Base-by-base conservation (phyloP, 2,888 invertebrate genomes). In the Gastracanthus pulcherrimus region DNA sequence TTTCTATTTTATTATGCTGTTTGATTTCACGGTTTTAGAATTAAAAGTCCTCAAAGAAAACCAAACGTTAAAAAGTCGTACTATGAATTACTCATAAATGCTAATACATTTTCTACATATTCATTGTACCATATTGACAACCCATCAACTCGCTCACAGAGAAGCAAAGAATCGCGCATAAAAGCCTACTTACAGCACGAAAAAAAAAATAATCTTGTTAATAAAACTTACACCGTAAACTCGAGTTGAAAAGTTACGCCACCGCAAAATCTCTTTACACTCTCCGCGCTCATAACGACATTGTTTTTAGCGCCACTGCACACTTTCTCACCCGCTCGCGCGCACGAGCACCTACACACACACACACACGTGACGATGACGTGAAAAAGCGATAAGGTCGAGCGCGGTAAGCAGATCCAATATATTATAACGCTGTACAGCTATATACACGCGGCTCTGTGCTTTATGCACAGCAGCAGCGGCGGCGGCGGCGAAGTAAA, bases 391-490 rank as follows among this genome's bases (percentile, higher is more conserved):
- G 67, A 76, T 76, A 76, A 76, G 51, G 29, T 38, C n/a, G 58
- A 45, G 26, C 7, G 31, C 36, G 74, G 74, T 75, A 75, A 75
- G 64, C 74, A 64, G 74, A 75, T 75, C 48, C 74, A 75, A 75
- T 75, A 64, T 64, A 75, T 75, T 75, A 75, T 36, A 62, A 48
- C 48, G 38, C n/a, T n/a, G 62, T n/a, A 41, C 41, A 13, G n/a
- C n/a, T n/a, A n/a, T n/a, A n/a, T n/a, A n/a, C n/a, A 16, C 41
- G 41, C 4, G 31, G 36, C 31, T n/a, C n/a, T n/a, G n/a, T 48
- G 51, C 51, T 70, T 51, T 51, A 51, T 70, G 23, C 51, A n/a
- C 66, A n/a, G n/a, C n/a, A n/a, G n/a, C n/a, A n/a, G n/a, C n/a
- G n/a, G n/a, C n/a, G n/a, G n/a, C n/a, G n/a, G n/a, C n/a, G n/a